phyloP scores from a whole-genome alignment of 2,797 vertebrate genomes.

The Epinephelus awoara region DNA sequence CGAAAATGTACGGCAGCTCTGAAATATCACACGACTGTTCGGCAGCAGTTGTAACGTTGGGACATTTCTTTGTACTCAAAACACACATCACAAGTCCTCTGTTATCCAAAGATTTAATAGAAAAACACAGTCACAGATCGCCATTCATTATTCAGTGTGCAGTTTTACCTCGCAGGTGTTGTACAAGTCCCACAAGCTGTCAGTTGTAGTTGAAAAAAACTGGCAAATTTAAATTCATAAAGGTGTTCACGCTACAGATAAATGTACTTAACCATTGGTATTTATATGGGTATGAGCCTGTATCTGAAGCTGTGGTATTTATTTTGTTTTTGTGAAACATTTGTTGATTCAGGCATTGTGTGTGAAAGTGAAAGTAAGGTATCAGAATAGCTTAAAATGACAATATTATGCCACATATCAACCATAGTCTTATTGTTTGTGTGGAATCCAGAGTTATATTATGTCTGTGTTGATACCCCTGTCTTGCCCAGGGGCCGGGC shows the following conservation, averaged over 20 bases:
- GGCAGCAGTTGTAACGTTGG: constrained; percentile 21
- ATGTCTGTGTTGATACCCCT: constrained; percentile 7
- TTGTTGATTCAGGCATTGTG: constrained; percentile 46
- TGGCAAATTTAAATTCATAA: neutral
- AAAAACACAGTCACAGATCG: constrained; percentile 34
- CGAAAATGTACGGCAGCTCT: constrained; percentile 60
- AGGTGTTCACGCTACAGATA: constrained; percentile 27
- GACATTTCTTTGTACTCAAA: constrained; percentile 36
- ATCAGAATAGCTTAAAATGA: constrained; percentile 7
- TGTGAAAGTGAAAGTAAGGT: constrained; percentile 21
- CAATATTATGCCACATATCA: constrained; percentile 21
- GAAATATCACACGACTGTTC: constrained; percentile 53
- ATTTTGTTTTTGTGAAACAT: constrained; percentile 38
- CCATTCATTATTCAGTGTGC: constrained; percentile 30
- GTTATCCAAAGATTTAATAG: constrained; percentile 64
- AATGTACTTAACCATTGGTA: constrained; percentile 46
- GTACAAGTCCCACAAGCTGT: constrained; percentile 22
- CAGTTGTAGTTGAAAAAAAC: constrained; percentile 17
- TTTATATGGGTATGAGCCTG: constrained; percentile 25
- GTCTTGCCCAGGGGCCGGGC: constrained; percentile 9
- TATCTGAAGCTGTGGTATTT: constrained; percentile 48
- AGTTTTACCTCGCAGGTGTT: constrained; percentile 26
- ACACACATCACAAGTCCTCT: constrained; percentile 28
- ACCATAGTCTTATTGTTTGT: constrained; percentile 19
- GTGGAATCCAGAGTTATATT: constrained; percentile 27